phyloP scores from a whole-genome alignment of 2,113 vertebrate species.

The Gasterosteus nipponicus region DNA sequence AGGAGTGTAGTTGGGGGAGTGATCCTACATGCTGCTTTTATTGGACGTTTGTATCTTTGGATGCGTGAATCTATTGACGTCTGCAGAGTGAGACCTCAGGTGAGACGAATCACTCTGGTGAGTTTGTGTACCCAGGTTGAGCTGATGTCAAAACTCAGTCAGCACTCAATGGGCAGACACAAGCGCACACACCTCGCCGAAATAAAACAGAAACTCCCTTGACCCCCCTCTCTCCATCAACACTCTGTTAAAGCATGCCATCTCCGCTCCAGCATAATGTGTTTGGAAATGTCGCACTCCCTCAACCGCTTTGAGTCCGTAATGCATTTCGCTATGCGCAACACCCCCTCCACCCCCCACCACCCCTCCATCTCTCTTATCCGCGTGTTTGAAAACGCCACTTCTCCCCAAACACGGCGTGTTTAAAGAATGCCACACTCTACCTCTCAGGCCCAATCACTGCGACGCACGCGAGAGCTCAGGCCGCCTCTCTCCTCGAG shows the following conservation, averaged over 20 bases:
- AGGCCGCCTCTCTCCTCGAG: conserved; percentile 45
- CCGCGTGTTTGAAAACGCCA: conserved; percentile 73
- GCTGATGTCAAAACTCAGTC: conserved; percentile 77
- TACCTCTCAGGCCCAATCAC: conserved; percentile 66
- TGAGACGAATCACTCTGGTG: conserved; percentile 46
- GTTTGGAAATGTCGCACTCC: conserved; percentile 81
- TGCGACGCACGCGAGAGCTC: conserved; percentile 49
- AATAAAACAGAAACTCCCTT: conserved; percentile 80
- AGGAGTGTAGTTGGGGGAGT: conserved; percentile 48
- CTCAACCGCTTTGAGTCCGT: conserved; percentile 66
- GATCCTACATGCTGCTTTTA: conserved; percentile 53
- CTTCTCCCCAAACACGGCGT: conserved; percentile 63
- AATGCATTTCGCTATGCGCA: conserved; percentile 74
- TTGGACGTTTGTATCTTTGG: neutral
- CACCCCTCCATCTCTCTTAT: conserved; percentile 60
- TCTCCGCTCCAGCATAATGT: conserved; percentile 73
- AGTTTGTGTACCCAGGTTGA: conserved; percentile 77
- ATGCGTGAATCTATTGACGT: no score
- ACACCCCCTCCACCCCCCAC: neutral
- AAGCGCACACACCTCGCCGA: conserved; percentile 66
- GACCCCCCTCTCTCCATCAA: conserved; percentile 73
- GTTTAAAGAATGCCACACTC: conserved; percentile 78
- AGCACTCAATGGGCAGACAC: conserved; percentile 63
- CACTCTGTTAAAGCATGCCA: conserved; percentile 74
- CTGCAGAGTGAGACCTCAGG: conserved; percentile 15